Base-by-base conservation (phyloP, 2,888 invertebrate species). In the Cryptocephalus moraei region DNA sequence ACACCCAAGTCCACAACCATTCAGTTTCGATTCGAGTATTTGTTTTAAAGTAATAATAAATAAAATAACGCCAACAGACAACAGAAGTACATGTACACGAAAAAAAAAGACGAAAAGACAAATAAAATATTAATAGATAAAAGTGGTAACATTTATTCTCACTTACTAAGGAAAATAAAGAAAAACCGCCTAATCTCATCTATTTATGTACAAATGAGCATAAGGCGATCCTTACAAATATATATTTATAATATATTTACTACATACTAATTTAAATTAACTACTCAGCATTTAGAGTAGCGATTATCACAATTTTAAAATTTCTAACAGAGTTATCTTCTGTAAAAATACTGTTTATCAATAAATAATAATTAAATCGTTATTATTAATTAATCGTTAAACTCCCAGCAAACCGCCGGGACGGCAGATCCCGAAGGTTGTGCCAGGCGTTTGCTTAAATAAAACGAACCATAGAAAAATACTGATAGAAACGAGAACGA, bases 131-230 rank as follows among this genome's bases (percentile, higher is more conserved):
- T 53, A 49, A 53, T 49, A 56, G 57, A 54, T 51, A 58, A 63
- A 56, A 64, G 61, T 67, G 69, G 69, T 69, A 69, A 69, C 69
- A 64, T 62, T 56, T 59, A 62, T 62, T 67, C 63, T 66, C 66
- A 65, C 67, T 65, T 63, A 60, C 56, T 57, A 51, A 51, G 47
- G n/a, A 32, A 49, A 47, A 47, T 53, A 51, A 40, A 49, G 54
- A 22, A 36, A 36, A 36, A 36, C 12, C 12, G 36, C 36, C 36
- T 36, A 2, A 36, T 36, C 43, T 41, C 39, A 36, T 12, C 36
- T 36, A n/a, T 36, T 36, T 36, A 36, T 36, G 36, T 36, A 8
- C 13, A 11, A 45, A 41, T 32, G 38, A 43, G 48, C 49, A 49
- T 49, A 46, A 49, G 55, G 43, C 54, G 46, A 49, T 50, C 50